Conservation (phyloP, 2,797 vertebrate genomes). For the Gymnodraco acuticeps region DNA sequence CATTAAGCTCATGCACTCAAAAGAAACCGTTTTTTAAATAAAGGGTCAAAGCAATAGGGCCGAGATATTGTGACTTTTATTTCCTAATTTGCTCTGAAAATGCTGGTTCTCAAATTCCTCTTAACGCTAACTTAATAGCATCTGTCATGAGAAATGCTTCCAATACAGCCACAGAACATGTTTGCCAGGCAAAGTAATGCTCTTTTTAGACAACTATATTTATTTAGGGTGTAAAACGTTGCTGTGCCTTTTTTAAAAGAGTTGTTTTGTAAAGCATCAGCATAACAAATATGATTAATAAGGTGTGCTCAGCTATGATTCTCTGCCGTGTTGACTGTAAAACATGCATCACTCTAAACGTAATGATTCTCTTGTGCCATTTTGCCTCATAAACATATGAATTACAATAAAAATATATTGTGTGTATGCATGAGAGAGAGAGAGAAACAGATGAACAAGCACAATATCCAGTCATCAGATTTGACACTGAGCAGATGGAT, state of each 20-base stretch:
- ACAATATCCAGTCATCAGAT: constrained; percentile 24
- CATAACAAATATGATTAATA: neutral
- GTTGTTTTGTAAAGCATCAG: neutral
- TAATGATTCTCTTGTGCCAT: neutral
- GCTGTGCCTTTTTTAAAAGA: neutral
- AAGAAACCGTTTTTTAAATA: no score
- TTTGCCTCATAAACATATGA: constrained; percentile 1
- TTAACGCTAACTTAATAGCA: neutral
- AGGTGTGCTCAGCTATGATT: neutral
- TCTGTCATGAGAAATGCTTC: neutral
- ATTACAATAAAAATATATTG: neutral
- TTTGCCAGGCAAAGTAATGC: neutral
- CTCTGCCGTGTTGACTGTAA: neutral
- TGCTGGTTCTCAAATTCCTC: no score
- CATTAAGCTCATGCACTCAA: neutral
- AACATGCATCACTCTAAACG: neutral
- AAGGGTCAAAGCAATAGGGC: neutral
- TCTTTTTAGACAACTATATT: neutral
- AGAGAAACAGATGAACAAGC: constrained; percentile 10
- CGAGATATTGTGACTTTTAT: neutral
- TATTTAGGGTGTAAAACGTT: neutral
- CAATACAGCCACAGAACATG: neutral
- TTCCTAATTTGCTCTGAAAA: no score
- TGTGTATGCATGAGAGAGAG: neutral
- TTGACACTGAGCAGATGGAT: constrained; percentile 28